Conservation (phyloP, 2,797 vertebrate genomes). For the Lycodopsis pacificus region DNA sequence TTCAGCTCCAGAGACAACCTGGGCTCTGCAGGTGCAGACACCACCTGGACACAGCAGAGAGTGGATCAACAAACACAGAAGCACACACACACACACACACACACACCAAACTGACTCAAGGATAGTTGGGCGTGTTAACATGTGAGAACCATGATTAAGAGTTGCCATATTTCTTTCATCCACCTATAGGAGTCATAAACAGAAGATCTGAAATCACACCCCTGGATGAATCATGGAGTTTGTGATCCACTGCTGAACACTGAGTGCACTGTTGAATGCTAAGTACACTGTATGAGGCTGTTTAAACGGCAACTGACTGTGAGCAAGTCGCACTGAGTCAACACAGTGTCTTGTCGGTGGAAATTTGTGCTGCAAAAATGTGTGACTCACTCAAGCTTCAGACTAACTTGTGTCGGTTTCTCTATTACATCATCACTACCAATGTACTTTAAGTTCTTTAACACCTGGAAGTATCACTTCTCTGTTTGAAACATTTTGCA, state of each 20-base stretch:
- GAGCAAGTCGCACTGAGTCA: conserved; percentile 17
- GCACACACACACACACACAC: not conserved
- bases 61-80: not conserved
- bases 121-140: not conserved
- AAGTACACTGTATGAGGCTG: not conserved
- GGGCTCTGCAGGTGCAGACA: conserved; percentile 63
- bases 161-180: not conserved
- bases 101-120: not conserved
- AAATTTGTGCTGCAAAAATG: conserved; percentile 10
- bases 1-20: conserved; percentile 77
- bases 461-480: not conserved
- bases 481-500: not conserved
- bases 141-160: not conserved
- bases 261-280: conserved; percentile 11
- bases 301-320: not conserved
- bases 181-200: not conserved
- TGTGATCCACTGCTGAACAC: conserved; percentile 10
- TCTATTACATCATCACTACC: not conserved
- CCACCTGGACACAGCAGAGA: conserved; percentile 71
- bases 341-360: not conserved
- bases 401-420: not conserved
- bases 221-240: conserved; percentile 18
- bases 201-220: not conserved
- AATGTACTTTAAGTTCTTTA: not conserved
- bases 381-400: not conserved